These are phyloP conservation scores for Clarias magur DNA, from an alignment of 2,113 vertebrate genomes.

Conservation along the genomic window DNA sequence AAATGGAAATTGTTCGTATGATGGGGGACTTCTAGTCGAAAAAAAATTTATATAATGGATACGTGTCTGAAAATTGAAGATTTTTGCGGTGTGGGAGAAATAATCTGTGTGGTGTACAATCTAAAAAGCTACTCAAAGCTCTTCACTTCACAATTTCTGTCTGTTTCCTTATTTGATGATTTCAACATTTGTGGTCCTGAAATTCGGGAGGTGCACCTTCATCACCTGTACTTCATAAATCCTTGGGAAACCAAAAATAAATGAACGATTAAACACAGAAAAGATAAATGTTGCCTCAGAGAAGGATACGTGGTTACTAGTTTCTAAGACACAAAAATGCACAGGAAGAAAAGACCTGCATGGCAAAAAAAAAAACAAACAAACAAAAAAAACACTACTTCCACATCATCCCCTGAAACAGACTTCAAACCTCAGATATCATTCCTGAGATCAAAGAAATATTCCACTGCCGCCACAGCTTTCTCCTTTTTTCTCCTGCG, in stretches of 20 bases:
- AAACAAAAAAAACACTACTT: neutral
- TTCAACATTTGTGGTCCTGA: no score
- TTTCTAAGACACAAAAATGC: slow-evolving; percentile 19
- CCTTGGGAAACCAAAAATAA: no score
- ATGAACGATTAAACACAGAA: no score
- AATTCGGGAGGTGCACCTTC: no score
- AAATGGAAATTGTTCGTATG: no score
- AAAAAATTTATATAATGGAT: no score
- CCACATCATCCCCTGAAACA: neutral
- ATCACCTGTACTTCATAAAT: no score
- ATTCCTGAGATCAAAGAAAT: slow-evolving; percentile 24
- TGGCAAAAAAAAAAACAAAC: neutral
- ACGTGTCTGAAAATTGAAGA: no score
- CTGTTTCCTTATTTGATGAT: neutral
- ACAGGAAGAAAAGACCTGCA: neutral
- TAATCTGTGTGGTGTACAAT: neutral
- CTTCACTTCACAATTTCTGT: neutral
- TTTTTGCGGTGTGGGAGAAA: neutral
- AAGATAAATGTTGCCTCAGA: neutral
- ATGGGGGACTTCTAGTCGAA: no score
- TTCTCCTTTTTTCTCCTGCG: neutral
- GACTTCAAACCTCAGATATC: slow-evolving; percentile 26
- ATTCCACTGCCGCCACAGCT: neutral
- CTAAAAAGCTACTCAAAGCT: neutral
- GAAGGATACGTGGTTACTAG: neutral